A percentile compares a stretch with the other conserved stretches of the same genome.
These are phyloP conservation scores for Drosophila watanabei DNA, from an alignment of 1,140 invertebrate species.

Conservation along the genomic window DNA sequence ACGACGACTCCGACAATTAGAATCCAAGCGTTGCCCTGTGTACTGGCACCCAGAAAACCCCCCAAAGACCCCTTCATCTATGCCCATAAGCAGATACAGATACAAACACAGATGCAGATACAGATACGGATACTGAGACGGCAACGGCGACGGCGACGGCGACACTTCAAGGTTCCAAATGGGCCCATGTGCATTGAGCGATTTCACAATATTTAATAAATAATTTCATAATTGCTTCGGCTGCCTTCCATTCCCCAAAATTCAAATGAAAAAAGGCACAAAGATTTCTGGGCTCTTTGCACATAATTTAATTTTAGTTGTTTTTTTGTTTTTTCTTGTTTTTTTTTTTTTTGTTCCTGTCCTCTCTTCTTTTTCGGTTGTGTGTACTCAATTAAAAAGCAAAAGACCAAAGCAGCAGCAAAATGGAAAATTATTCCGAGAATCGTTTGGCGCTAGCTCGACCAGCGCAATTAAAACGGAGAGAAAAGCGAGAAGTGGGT, in stretches of 20 bases:
- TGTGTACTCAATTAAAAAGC: slow-evolving; percentile 82
- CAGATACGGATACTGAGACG: slow-evolving; percentile 40
- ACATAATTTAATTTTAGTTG: slow-evolving; percentile 78
- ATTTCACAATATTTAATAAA: slow-evolving; percentile 84
- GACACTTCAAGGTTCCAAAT: slow-evolving; percentile 68
- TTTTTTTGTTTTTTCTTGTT: slow-evolving; percentile 23
- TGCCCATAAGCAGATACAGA: slow-evolving; percentile 30
- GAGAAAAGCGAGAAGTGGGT: slow-evolving; percentile 4
- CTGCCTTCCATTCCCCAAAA: slow-evolving; percentile 54
- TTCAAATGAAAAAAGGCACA: slow-evolving; percentile 71
- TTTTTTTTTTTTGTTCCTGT: slow-evolving; percentile 1
- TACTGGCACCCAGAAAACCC: neutral
- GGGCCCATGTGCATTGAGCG: slow-evolving; percentile 65
- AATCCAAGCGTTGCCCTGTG: slow-evolving; percentile 60
- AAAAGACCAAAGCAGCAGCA: slow-evolving; percentile 64
- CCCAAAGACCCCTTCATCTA: neutral
- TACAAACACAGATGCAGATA: slow-evolving; percentile 36
- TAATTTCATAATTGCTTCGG: slow-evolving; percentile 81
- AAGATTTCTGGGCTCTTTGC: slow-evolving; percentile 60
- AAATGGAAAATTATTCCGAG: slow-evolving; percentile 82
- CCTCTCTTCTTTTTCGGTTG: slow-evolving; percentile 33
- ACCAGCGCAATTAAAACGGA: slow-evolving; percentile 74
- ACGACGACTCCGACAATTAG: slow-evolving; percentile 68
- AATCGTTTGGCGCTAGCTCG: slow-evolving; percentile 65
- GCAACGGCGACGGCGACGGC: slow-evolving; percentile 49